These are phyloP conservation scores for Lordiphosa clarofinis DNA, from an alignment of 1,140 invertebrate genomes.

Conservation along the genomic window DNA sequence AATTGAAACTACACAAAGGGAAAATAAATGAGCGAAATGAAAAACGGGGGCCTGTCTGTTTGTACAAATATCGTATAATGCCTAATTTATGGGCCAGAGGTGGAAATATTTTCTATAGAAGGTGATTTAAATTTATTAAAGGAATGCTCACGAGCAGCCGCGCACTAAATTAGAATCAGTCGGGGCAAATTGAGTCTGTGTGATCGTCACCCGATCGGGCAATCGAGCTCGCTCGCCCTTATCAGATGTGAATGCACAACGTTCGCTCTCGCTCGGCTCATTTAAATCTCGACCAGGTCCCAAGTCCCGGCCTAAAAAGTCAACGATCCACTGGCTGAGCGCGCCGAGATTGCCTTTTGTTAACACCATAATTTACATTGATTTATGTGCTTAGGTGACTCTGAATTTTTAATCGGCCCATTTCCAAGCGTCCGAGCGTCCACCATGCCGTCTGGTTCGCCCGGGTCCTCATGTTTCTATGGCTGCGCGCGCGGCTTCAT, in stretches of 20 bases:
- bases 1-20: not conserved
- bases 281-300: conserved; percentile 51
- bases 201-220: conserved; percentile 38
- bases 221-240: conserved; percentile 31
- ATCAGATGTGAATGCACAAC: conserved; percentile 58
- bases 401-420: conserved; percentile 77
- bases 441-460: not conserved
- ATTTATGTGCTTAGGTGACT: conserved; percentile 77
- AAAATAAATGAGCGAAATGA: no score
- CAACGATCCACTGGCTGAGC: conserved; percentile 30
- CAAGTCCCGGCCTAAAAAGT: conserved; percentile 25
- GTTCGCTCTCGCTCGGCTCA: conserved; percentile 41
- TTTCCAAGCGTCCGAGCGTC: not conserved
- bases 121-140: conserved; percentile 79
- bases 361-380: conserved; percentile 78
- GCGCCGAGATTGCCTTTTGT: conserved; percentile 68
- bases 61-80: conserved; percentile 44
- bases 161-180: conserved; percentile 76
- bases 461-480: conserved; percentile 1
- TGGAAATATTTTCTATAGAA: conserved; percentile 78
- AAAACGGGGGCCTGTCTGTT: conserved; percentile 19
- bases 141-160: conserved; percentile 70
- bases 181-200: conserved; percentile 51
- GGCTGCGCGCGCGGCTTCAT: conserved; percentile 57
- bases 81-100: conserved; percentile 71